Evolutionary conservation across 2,797 vertebrate species (phyloP), one percentile per base, ranked within the genome.

Genomic region (Pterois miles): DNA sequence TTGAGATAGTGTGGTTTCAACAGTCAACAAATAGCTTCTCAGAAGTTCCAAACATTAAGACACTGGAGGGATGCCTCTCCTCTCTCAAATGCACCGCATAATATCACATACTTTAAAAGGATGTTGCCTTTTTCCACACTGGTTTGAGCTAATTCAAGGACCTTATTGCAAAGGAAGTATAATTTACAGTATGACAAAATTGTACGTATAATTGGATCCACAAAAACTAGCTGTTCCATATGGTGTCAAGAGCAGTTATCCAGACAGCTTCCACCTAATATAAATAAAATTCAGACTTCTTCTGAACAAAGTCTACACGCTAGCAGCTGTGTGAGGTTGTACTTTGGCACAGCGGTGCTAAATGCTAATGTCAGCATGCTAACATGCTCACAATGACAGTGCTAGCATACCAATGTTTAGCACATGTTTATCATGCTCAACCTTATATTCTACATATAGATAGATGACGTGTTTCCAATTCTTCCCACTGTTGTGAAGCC

Each of bases 11-110:
- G 86, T 11, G 86, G 84, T 81, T 88, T 85, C 60, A 83, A 79
- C 78, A 84, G 68, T 90, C 80, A 88, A 85, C 86, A 88, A 90
- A 85, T 59, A 83, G n/a, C 69, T 64, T 80, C 87, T 88, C 73
- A 77, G 58, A 88, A 87, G 73, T 82, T 87, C 79, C 68, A 88
- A 88, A 89, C 85, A 88, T 81, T 62, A 78, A 60, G 71, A 66
- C 73, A 40, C 33, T 67, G 65, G 71, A 86, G 76, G 80, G 71
- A 88, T 76, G 78, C 64, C 57, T 78, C 52, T 62, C 25, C 25
- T 71, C 62, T 75, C 76, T 65, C 46, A 63, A 77, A 71, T 38
- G 43, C 65, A 65, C 43, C 33, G 10, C 36, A 34, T 27, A 31
- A 53, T 76, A 64, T 63, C 57, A 54, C 2, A 40, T 7, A 25